Conservation (phyloP, 2,888 invertebrate species). For the Limnephilus marmoratus region DNA sequence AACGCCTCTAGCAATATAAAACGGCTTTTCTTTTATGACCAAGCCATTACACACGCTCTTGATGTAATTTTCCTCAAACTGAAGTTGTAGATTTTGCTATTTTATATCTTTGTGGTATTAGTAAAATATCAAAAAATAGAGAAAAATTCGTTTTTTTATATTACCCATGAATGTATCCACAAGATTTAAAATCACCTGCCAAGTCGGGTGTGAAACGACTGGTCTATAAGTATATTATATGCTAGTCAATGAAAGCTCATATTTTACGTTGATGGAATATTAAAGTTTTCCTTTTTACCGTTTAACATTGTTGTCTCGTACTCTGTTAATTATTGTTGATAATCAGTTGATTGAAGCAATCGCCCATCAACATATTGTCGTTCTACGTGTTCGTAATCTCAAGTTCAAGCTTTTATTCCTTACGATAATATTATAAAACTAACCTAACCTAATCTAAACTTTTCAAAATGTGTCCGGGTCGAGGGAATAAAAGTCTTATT, state of each 20-base stretch:
- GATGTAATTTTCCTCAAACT: too few relatives aligned
- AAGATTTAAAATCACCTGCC: neutral
- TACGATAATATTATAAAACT: neutral
- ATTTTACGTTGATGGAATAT: neutral
- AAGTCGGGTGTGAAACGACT: neutral
- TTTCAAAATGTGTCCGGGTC: neutral
- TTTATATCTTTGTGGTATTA: too few relatives aligned
- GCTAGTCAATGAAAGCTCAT: neutral
- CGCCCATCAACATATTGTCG: neutral
- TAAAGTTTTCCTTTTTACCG: neutral
- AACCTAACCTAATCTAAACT: neutral
- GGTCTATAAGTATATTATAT: neutral
- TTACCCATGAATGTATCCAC: too few relatives aligned
- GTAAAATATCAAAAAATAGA: too few relatives aligned
- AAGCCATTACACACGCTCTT: too few relatives aligned
- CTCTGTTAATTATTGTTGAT: neutral
- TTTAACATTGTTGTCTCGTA: neutral
- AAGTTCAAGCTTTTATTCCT: neutral
- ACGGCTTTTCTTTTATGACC: too few relatives aligned
- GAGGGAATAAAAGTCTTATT: too few relatives aligned
- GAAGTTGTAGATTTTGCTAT: too few relatives aligned
- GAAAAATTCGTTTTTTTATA: too few relatives aligned
- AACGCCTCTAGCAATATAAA: too few relatives aligned
- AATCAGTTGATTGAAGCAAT: neutral
- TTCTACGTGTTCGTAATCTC: neutral